A percentile compares a stretch with the other conserved stretches of the same genome.
Evolutionary conservation across 2,113 vertebrate genomes (phyloP).

Genomic region (Daphoenositta chrysoptera): DNA sequence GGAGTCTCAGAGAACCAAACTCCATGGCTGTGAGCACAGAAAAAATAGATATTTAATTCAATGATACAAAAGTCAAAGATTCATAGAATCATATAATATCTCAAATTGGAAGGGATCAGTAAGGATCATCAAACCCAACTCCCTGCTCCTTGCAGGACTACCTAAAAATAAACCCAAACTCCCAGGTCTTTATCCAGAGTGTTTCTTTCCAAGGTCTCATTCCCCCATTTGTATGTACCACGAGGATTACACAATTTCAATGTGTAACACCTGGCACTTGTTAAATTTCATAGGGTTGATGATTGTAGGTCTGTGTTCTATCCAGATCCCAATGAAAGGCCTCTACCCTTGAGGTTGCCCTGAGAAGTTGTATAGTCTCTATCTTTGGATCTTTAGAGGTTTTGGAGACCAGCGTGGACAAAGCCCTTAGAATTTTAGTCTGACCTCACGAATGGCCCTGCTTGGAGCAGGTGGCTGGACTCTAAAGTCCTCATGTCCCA

Average conservation of each 20-base stretch:
- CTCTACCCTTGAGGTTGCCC: background rate
- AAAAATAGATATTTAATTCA: background rate
- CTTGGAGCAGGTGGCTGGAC: background rate
- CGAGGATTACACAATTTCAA: background rate
- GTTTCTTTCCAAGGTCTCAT: background rate
- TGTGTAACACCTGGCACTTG: background rate
- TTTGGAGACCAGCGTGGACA: background rate
- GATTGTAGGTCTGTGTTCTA: background rate
- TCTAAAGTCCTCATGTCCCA: background rate
- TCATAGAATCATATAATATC: background rate
- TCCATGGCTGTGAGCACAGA: background rate
- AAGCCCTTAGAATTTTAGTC: background rate
- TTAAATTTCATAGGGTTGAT: background rate
- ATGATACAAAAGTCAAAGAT: background rate
- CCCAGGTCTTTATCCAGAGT: background rate
- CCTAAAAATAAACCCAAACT: background rate
- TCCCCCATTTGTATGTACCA: rapidly evolving
- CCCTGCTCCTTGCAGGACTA: background rate
- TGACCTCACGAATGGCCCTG: background rate
- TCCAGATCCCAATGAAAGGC: background rate
- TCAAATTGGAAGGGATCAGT: background rate
- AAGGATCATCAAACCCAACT: background rate
- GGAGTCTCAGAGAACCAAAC: background rate
- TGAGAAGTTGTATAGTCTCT: background rate
- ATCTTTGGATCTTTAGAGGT: background rate